Evolutionary conservation across 2,888 invertebrate genomes (phyloP), one percentile per base, ranked within the genome.

Genomic region (Drosophila siamana): DNA sequence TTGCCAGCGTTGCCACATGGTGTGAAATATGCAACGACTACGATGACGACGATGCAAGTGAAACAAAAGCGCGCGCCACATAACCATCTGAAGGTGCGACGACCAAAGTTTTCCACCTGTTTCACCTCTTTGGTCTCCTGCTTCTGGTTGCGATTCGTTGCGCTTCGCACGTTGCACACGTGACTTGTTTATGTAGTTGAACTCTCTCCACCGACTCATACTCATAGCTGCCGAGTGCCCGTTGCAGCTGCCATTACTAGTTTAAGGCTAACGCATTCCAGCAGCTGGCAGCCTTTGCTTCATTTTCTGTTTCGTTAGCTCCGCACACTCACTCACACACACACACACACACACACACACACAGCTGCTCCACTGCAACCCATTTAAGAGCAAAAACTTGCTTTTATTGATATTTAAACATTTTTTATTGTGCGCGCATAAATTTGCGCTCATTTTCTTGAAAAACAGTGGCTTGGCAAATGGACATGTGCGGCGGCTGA

Each of bases 181-280:
- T 87, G 87, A 87, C 87, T 89, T 89, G 89, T 89, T 89, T 89
- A 88, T 87, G 89, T 87, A 89, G 87, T 78, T 71, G 72, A 88
- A 87, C 85, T 84, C 86, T 73, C 44, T 65, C 26, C 13, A n/a
- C 13, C 15, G 2, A 24, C 30, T 30, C 30, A 30, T 57, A 52
- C 55, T 33, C 63, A 54, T 38, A 51, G 47, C 52, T 46, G 16
- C 24, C 16, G 8, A 38, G 36, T 38, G 8, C 11, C 30, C 30
- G 30, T 30, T 30, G 16, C 50, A 16, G 13, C 68, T 57, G 51
- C 50, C 11, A 7, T 36, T 36, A 3, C 30, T 22, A 38, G 24
- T 13, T 38, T 51, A 36, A 38, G 36, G 13, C 33, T 30, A 16
- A 44, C 48, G 41, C 9, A 13, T 13, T 1, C 48, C 22, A 30